Percentiles rank a stretch among this genome's conserved stretches.
phyloP scores from a whole-genome alignment of 2,113 vertebrate genomes.

The Carettochelys insculpta region DNA sequence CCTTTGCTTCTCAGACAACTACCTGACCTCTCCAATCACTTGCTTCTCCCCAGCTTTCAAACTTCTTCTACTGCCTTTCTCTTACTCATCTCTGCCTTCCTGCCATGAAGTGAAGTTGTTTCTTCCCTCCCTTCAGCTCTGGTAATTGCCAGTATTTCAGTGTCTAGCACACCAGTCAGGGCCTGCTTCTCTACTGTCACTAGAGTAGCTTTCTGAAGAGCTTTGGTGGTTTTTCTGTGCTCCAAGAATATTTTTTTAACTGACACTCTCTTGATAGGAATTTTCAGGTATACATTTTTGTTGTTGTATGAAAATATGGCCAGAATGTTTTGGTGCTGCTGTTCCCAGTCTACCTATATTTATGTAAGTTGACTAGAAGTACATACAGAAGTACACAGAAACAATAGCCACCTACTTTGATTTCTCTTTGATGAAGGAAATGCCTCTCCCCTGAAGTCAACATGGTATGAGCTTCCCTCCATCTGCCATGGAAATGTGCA shows the following conservation, averaged over 20 bases:
- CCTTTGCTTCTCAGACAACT: neutral
- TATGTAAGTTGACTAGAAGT: neutral
- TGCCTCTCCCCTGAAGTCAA: neutral
- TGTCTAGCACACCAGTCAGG: neutral
- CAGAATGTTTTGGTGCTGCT: neutral
- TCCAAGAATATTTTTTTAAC: neutral
- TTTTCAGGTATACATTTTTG: neutral
- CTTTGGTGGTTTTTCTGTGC: neutral
- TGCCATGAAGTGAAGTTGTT: neutral
- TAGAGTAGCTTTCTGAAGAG: neutral
- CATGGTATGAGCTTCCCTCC: neutral
- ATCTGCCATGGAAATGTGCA: neutral
- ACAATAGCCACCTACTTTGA: neutral
- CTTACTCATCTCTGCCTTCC: neutral
- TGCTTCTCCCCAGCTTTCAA: neutral
- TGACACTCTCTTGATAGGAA: neutral
- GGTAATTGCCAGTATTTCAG: neutral
- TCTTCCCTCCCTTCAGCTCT: neutral
- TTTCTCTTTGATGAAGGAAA: neutral
- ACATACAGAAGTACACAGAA: slow-evolving; percentile 34
- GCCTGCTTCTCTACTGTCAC: neutral
- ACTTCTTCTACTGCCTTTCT: slow-evolving; percentile 10
- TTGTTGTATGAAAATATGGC: neutral
- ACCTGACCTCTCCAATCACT: neutral
- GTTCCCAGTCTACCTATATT: too few relatives aligned